phyloP scores from a whole-genome alignment of 2,113 vertebrate species.

The Aegotheles bennettii region DNA sequence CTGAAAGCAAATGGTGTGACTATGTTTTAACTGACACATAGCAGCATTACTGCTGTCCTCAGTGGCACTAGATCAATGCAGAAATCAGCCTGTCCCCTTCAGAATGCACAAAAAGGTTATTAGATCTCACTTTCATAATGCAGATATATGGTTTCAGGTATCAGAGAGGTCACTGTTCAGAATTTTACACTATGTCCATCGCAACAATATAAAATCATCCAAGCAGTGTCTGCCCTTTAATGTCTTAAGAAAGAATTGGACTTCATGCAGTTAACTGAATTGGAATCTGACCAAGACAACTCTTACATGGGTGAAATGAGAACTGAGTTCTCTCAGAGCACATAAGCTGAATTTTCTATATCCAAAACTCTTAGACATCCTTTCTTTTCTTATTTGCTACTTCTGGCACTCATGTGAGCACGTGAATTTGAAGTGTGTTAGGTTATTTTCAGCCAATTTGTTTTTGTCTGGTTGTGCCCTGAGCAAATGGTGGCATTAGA shows the following conservation, averaged over 20 bases:
- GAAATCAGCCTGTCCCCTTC: not conserved
- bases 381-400: not conserved
- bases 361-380: not conserved
- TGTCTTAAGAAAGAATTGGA: not conserved
- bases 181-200: not conserved
- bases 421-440: not conserved
- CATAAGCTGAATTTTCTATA: not conserved
- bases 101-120: not conserved
- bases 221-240: not conserved
- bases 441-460: not conserved
- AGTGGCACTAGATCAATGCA: not conserved
- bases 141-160: not conserved
- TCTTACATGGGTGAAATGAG: not conserved
- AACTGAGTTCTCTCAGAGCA: not conserved
- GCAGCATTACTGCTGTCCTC: not conserved
- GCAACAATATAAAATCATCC: not conserved
- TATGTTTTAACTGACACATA: not conserved
- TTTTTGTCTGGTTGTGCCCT: constrained; percentile 25
- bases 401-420: not conserved
- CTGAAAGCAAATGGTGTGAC: not conserved
- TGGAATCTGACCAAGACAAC: not conserved
- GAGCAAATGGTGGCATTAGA: constrained; percentile 27
- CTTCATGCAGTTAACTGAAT: not conserved
- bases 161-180: not conserved
- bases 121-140: not conserved